Conservation (phyloP, 2,888 invertebrate species). For the Caenorhabditis afra region DNA sequence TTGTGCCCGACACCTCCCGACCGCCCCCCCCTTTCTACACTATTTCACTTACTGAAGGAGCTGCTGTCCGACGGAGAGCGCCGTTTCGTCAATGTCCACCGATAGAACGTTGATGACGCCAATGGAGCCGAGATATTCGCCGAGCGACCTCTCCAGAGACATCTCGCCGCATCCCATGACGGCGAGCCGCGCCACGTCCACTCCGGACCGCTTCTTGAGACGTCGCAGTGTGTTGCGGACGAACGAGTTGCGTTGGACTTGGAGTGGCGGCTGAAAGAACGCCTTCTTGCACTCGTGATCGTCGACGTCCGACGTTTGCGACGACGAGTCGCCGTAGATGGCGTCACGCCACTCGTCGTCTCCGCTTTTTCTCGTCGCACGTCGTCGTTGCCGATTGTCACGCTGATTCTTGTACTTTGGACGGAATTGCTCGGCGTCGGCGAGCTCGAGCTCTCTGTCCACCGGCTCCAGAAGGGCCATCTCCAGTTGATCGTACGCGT, state of each 20-base stretch:
- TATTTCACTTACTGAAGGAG: slow-evolving; percentile 48
- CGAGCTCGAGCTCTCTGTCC: slow-evolving; percentile 28
- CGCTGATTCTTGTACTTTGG: slow-evolving; percentile 44
- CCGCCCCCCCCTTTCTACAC: too few species aligned
- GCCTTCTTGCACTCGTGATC: neutral
- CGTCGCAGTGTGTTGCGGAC: slow-evolving; percentile 31
- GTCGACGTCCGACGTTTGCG: neutral
- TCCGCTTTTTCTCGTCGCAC: slow-evolving; percentile 8
- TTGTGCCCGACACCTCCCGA: too few species aligned
- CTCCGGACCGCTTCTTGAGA: slow-evolving; percentile 7
- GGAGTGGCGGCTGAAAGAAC: slow-evolving; percentile 46
- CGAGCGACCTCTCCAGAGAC: slow-evolving; percentile 55
- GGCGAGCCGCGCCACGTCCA: slow-evolving; percentile 28
- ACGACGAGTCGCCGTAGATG: slow-evolving; percentile 12
- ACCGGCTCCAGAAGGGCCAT: slow-evolving; percentile 32
- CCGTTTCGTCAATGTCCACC: slow-evolving; percentile 60
- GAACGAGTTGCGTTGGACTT: slow-evolving; percentile 56
- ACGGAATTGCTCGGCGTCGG: slow-evolving; percentile 23
- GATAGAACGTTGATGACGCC: slow-evolving; percentile 53
- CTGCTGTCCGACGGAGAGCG: slow-evolving; percentile 52
- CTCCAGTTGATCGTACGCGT: slow-evolving; percentile 45
- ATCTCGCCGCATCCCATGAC: slow-evolving; percentile 67
- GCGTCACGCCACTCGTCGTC: slow-evolving; percentile 33
- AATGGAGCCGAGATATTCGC: slow-evolving; percentile 19
- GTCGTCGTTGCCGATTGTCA: slow-evolving; percentile 2